Conservation (phyloP, 1,140 invertebrate genomes). For the Zaprionus inermis region DNA sequence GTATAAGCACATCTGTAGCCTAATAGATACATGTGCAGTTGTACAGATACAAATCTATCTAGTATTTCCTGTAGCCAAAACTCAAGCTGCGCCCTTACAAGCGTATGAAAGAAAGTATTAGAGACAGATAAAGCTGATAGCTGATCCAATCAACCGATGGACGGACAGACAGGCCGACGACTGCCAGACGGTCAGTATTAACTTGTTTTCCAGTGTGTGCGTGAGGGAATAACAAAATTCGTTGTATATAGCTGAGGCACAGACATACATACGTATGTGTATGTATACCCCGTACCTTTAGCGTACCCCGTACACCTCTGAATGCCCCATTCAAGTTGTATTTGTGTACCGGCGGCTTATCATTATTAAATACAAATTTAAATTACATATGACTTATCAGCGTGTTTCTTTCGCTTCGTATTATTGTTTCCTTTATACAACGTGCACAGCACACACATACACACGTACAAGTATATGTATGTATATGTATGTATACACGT, state of each 20-base stretch:
- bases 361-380: conserved; percentile 79
- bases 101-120: conserved; percentile 54
- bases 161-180: conserved; percentile 30
- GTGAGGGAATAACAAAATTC: conserved; percentile 58
- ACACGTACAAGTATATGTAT: not conserved
- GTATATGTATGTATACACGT: conserved; percentile 3
- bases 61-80: not conserved
- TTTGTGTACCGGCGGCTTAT: conserved; percentile 68
- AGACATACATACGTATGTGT: conserved; percentile 7
- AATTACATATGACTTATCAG: conserved; percentile 80
- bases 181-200: conserved; percentile 21
- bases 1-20: conserved; percentile 3
- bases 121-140: conserved; percentile 53
- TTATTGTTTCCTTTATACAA: conserved; percentile 26
- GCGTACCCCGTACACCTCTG: conserved; percentile 23
- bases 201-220: conserved; percentile 32
- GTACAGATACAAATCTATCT: conserved; percentile 20
- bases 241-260: conserved; percentile 34
- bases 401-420: conserved; percentile 47
- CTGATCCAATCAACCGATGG: conserved; percentile 35
- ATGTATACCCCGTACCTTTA: conserved; percentile 3
- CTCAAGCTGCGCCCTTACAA: not conserved
- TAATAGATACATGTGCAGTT: conserved; percentile 5
- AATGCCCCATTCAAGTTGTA: conserved; percentile 30
- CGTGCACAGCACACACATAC: not conserved